Conservation (phyloP, 2,888 invertebrate species). For the Periphyllus acericola region DNA sequence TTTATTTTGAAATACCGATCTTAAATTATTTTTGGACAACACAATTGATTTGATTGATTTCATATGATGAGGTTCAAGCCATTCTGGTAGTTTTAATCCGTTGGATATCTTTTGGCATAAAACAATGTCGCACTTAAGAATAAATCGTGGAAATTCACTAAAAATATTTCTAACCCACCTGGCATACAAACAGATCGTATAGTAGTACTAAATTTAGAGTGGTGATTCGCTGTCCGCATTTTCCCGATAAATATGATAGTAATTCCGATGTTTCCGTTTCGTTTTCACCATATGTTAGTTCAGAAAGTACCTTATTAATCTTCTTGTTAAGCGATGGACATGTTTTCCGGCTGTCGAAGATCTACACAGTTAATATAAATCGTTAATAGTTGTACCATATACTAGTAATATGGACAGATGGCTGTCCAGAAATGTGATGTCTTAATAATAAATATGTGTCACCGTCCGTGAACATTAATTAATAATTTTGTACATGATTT, state of each 20-base stretch:
- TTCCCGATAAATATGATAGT: slow-evolving; percentile 31
- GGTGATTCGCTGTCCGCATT: slow-evolving; percentile 19
- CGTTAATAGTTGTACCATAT: background rate
- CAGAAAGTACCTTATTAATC: background rate
- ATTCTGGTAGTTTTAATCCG: slow-evolving; percentile 45
- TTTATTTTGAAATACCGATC: background rate
- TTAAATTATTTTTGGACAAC: background rate
- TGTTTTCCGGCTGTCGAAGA: background rate
- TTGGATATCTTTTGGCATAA: slow-evolving; percentile 1
- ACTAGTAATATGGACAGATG: background rate
- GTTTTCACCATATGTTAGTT: background rate
- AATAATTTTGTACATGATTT: no score
- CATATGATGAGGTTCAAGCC: slow-evolving; percentile 18
- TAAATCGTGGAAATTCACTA: background rate
- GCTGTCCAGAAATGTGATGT: background rate
- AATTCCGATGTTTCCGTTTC: slow-evolving; percentile 3
- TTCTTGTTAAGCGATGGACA: background rate
- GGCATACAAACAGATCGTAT: slow-evolving; percentile 31
- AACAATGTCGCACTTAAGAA: background rate
- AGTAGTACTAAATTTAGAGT: background rate
- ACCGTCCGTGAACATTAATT: no score
- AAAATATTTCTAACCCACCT: slow-evolving; percentile 7
- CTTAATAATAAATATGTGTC: background rate
- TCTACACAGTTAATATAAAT: background rate
- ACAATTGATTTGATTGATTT: slow-evolving; percentile 24